Evolutionary conservation across 2,113 vertebrate species (phyloP), one percentile per base, ranked within the genome.

Genomic region (Sciurus niger): DNA sequence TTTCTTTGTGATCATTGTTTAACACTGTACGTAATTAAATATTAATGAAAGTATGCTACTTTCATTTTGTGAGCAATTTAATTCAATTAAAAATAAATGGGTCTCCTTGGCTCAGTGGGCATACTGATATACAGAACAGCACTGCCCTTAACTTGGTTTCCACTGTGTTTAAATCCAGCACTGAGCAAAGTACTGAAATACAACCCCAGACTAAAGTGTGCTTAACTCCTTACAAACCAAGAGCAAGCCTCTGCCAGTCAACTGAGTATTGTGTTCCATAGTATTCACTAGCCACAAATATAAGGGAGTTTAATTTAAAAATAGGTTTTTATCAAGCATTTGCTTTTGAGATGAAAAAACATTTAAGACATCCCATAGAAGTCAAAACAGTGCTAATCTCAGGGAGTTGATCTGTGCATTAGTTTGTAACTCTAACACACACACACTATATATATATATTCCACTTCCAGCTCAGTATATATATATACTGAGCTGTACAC

Each of bases 71-170:
- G 98, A 99, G 98, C 98, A 99, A 98, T 99, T 99, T 99, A 98
- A 99, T 99, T 99, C 99, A 99, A 99, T 99, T 99, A 99, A 99
- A 99, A 99, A 99, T 99, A 98, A 99, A 99, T 99, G 98, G 98
- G 98, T 98, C 98, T 98, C 98, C 97, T 97, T 98, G 98, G 98
- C 98, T 99, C 98, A 98, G 98, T 97, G 98, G 98, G 98, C 98
- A 98, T 97, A 97, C 97, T 94, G 98, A 98, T 97, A 98, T 97
- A 96, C 97, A 55, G 95, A 93, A 78, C 32, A 82, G 98, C 97
- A 80, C 98, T 98, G 97, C 93, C 98, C 98, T 98, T 98, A 98
- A 98, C 98, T 98, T 96, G 93, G 95, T 95, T 98, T 98, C 96
- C 96, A 85, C 96, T 97, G 97, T 90, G 67, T 97, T 98, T 98